These are phyloP conservation scores for Ptiloglossa arizonensis DNA, from an alignment of 1,140 invertebrate species.

Conservation along the genomic window DNA sequence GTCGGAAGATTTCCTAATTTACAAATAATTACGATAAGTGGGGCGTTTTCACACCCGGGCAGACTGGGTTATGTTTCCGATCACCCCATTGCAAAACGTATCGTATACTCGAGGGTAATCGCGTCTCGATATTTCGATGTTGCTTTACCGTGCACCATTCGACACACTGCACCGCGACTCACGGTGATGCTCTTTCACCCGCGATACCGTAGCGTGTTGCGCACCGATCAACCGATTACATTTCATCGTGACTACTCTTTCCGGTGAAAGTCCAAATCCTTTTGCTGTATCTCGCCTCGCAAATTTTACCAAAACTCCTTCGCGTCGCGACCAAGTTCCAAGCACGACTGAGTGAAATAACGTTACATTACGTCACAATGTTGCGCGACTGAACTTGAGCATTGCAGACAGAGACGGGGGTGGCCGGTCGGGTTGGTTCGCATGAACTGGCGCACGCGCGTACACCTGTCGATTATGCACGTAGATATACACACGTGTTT, in stretches of 20 bases:
- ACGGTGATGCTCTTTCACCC: neutral
- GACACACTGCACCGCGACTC: neutral
- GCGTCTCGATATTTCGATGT: neutral
- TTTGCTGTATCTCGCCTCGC: neutral
- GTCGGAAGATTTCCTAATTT: no score
- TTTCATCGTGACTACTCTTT: neutral
- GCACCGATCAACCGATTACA: neutral
- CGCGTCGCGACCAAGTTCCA: neutral
- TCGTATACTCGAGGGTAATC: neutral
- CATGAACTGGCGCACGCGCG: neutral
- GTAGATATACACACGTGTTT: no score
- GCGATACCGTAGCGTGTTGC: neutral
- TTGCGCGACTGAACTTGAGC: conserved; percentile 12
- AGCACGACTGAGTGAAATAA: neutral
- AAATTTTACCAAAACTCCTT: neutral
- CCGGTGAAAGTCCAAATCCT: neutral
- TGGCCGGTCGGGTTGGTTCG: conserved; percentile 8
- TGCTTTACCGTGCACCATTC: neutral
- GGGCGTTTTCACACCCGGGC: neutral
- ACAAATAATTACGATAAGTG: no score
- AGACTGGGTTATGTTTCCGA: neutral
- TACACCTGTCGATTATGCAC: neutral
- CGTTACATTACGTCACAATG: neutral
- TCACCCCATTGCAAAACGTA: conserved; percentile 1
- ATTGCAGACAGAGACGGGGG: neutral